Base-by-base conservation (phyloP, 2,888 invertebrate species). In the Amiota mariae region DNA sequence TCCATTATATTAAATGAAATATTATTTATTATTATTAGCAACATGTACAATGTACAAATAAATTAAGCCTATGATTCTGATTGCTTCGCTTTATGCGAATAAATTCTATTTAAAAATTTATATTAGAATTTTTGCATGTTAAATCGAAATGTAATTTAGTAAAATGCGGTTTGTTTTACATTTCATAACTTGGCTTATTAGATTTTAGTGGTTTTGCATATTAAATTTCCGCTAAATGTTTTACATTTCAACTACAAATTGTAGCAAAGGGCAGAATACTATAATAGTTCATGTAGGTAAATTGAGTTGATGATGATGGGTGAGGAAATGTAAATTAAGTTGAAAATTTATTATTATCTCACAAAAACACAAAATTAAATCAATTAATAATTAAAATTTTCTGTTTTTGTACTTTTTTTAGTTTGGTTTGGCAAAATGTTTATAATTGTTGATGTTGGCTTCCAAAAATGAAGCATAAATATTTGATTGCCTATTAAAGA, bases 321-420 rank as follows among this genome's bases (percentile, higher is more conserved):
- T n/a, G 3, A 3, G 3, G 1, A 3, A 24, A 24, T 24, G 3
- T 24, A 3, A 24, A 3, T 24, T 24, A 24, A 24, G 3, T 24
- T 3, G 3, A 24, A n/a, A n/a, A n/a, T n/a, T n/a, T 3, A 24
- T 24, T 24, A 36, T 36, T 36, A 13, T 15, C n/a, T 15, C 4
- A n/a, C n/a, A 54, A 6, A 54, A 13, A 54, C 54, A 59, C 70
- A 67, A 70, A 77, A 74, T 63, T 71, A 61, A 81, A 83, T 83
- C 82, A 82, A 82, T 82, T 83, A 77, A 76, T 80, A 77, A 82
- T 81, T 80, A 80, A 81, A 78, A 78, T 79, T 76, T 80, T 76
- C 71, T 36, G 51, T 46, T 15, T 59, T 20, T 59, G 9, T 20
- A 12, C 59, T 57, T 1, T 24, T 24, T 24, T 24, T 3, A 24